A percentile compares a stretch with the other conserved stretches of the same genome.
Conservation (phyloP, 2,888 invertebrate genomes). For the Danaus chrysippus region DNA sequence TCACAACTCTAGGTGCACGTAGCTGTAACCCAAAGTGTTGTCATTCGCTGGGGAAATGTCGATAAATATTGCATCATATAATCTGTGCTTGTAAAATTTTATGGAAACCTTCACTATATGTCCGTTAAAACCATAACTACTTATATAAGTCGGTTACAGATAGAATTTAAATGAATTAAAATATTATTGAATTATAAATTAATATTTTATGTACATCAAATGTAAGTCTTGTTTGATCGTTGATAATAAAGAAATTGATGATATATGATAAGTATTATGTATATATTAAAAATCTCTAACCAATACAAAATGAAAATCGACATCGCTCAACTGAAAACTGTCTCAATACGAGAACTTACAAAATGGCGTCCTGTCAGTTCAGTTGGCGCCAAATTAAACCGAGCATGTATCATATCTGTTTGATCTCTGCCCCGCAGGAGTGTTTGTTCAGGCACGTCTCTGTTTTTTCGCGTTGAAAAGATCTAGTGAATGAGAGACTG, state of each 20-base stretch:
- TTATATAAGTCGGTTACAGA: too few species aligned
- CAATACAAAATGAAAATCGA: constrained; percentile 9
- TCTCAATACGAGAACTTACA: constrained; percentile 51
- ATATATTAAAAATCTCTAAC: neutral
- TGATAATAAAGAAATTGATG: too few species aligned
- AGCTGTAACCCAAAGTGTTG: constrained; percentile 20
- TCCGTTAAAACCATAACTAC: too few species aligned
- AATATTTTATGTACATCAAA: neutral
- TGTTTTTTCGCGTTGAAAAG: constrained; percentile 71
- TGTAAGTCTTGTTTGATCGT: neutral
- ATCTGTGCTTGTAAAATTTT: neutral
- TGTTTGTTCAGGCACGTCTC: constrained; percentile 59
- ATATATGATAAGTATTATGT: neutral
- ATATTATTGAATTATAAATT: too few species aligned
- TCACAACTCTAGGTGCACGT: constrained; percentile 36
- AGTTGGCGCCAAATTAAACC: constrained; percentile 74
- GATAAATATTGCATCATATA: constrained; percentile 11
- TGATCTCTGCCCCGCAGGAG: constrained; percentile 67
- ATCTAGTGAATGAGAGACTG: constrained; percentile 56
- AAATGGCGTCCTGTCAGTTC: constrained; percentile 66
- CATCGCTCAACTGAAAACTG: constrained; percentile 28
- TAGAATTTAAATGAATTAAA: too few species aligned
- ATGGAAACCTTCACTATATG: too few species aligned
- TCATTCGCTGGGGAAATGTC: constrained; percentile 10
- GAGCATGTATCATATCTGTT: constrained; percentile 72